Conservation (phyloP, 2,113 vertebrate species). For the Pipa parva region DNA sequence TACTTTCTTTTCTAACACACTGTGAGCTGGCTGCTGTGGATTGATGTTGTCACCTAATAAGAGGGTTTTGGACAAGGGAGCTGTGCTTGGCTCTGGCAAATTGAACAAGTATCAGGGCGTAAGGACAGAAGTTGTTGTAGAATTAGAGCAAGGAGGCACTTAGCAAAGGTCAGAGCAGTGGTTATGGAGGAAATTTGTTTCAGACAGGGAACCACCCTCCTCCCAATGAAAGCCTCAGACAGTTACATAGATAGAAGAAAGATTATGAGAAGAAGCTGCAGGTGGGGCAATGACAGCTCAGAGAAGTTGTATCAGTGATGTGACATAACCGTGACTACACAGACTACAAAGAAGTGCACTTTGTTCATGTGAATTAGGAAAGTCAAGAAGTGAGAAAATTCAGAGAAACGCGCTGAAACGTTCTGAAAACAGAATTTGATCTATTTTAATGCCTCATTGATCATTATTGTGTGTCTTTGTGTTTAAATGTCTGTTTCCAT, state of each 20-base stretch:
- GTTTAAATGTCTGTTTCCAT: too few relatives aligned
- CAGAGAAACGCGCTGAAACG: too few relatives aligned
- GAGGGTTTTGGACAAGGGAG: conserved; percentile 5
- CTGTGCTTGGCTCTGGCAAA: background rate
- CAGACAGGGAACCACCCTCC: accelerated
- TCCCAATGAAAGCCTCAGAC: background rate
- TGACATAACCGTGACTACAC: too few relatives aligned
- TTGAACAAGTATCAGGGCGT: conserved; percentile 6
- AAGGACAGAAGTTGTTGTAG: conserved; percentile 38
- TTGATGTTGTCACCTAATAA: background rate
- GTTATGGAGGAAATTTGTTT: conserved; percentile 31
- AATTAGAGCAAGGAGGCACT: conserved; percentile 47
- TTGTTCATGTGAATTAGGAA: too few relatives aligned
- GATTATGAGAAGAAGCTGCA: too few relatives aligned
- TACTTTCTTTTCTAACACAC: background rate
- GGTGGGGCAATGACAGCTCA: too few relatives aligned
- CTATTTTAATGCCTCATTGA: too few relatives aligned
- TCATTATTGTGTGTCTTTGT: too few relatives aligned
- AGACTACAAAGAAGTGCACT: too few relatives aligned
- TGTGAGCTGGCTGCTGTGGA: background rate
- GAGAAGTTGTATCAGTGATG: too few relatives aligned
- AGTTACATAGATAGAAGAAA: background rate
- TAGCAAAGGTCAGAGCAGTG: conserved; percentile 52
- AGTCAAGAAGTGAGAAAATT: too few relatives aligned
- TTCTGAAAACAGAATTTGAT: too few relatives aligned